Evolutionary conservation across 2,113 vertebrate species (phyloP), one percentile per base, ranked within the genome.

Genomic region (Tylochromis polylepis): DNA sequence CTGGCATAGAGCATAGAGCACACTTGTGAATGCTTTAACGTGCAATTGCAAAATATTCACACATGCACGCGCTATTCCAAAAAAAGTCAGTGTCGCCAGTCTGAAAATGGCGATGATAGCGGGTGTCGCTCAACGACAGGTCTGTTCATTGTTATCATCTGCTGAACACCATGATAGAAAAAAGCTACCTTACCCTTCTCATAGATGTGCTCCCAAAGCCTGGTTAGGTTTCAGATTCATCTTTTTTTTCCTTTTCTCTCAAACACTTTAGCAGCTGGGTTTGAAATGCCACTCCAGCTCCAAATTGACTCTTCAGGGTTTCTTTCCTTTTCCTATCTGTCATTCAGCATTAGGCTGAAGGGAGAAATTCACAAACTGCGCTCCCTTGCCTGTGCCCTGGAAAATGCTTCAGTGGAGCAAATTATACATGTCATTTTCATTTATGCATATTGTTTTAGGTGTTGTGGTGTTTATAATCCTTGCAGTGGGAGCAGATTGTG

Each of bases 281-380:
- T 91, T 91, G 88, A 94, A 95, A 94, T 89, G 93, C 88, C 91
- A 91, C 91, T 93, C 85, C 84, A 85, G 79, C 88, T 94, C 85
- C 83, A 94, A 95, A 95, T 94, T 91, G 93, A 93, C 94, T 94
- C 91, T 92, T 94, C 88, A 86, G 90, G 86, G 87, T 88, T 92
- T 60, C 87, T 91, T 84, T 8, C 67, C 92, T 90, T 92, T 93
- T 81, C 83, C 83, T 85, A 79, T 88, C 86, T 95, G 92, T 93
- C 92, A 92, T 93, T 95, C 87, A 92, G 86, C 87, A 93, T 94
- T 94, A 93, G 82, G 56, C 75, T 89, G 70, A 84, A 82, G 77
- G 85, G 43, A 89, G 43, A 38, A 85, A 86, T 60, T 82, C 70
- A 53, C 58, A 65, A 82, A 53, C 82, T 6, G 51, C 3, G 10